phyloP scores from a whole-genome alignment of 2,888 invertebrate species.

The Eremobia ochroleuca region DNA sequence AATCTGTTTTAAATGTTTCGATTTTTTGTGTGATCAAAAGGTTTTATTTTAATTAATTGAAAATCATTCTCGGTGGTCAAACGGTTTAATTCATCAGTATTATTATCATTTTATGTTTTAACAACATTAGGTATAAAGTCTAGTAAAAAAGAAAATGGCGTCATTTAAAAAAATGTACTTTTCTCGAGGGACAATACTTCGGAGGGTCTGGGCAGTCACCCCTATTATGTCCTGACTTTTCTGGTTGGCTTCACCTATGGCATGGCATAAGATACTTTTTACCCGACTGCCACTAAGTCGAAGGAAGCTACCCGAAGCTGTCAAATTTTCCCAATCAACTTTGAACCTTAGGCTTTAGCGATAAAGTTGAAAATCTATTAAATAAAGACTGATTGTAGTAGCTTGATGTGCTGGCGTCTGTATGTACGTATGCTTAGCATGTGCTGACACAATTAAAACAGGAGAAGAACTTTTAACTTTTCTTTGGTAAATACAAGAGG shows the following conservation, averaged over 20 bases:
- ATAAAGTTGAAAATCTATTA: too few relatives aligned
- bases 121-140: background rate
- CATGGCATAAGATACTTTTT: background rate
- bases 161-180: background rate
- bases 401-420: too few relatives aligned
- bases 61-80: background rate
- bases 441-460: background rate
- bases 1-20: constrained; percentile 2
- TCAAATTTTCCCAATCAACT: too few relatives aligned
- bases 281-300: background rate
- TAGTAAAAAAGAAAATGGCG: background rate
- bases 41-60: constrained; percentile 9
- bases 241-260: background rate
- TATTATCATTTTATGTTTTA: background rate
- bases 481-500: background rate
- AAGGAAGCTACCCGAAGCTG: too few relatives aligned
- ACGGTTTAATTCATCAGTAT: background rate
- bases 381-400: too few relatives aligned
- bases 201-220: background rate
- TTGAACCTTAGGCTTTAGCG: too few relatives aligned
- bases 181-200: background rate
- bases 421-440: background rate
- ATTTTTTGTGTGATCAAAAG: constrained; percentile 17
- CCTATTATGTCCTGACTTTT: background rate
- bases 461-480: background rate